Evolutionary conservation across 2,797 vertebrate species (phyloP).

Genomic region (Platyrinchus mystaceus): DNA sequence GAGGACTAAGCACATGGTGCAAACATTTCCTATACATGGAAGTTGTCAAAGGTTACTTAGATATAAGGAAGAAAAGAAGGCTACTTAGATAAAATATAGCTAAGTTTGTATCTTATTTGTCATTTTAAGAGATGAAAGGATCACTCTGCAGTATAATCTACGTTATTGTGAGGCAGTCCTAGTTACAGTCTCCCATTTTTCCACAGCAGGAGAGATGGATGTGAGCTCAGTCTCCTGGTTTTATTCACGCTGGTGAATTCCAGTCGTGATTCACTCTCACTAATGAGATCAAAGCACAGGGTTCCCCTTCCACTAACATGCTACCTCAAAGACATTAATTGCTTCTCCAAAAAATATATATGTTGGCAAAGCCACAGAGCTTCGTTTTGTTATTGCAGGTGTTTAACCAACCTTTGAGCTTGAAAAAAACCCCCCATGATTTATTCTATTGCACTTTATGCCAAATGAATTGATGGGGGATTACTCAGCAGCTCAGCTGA

Average conservation of each 20-base stretch:
- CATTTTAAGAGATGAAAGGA: neutral
- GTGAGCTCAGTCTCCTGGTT: neutral
- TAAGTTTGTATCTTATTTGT: neutral
- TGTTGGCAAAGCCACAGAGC: neutral
- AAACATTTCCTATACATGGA: neutral
- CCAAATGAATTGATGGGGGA: neutral
- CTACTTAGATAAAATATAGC: neutral
- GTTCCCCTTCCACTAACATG: neutral
- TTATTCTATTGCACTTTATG: neutral
- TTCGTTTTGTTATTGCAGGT: slow-evolving; percentile 1
- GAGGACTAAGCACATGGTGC: neutral
- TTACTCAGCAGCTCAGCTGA: neutral
- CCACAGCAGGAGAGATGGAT: neutral
- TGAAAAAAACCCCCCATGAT: neutral
- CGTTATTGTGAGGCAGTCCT: neutral
- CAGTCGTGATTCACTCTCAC: neutral
- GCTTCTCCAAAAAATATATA: neutral
- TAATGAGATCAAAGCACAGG: neutral
- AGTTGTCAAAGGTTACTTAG: neutral
- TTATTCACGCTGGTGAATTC: neutral
- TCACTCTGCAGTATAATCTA: neutral
- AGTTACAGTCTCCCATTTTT: neutral
- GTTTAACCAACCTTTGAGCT: slow-evolving; percentile 7
- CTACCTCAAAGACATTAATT: neutral
- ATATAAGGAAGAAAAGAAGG: neutral